Base-by-base conservation (phyloP, 2,888 invertebrate genomes). In the Tipula confusa region DNA sequence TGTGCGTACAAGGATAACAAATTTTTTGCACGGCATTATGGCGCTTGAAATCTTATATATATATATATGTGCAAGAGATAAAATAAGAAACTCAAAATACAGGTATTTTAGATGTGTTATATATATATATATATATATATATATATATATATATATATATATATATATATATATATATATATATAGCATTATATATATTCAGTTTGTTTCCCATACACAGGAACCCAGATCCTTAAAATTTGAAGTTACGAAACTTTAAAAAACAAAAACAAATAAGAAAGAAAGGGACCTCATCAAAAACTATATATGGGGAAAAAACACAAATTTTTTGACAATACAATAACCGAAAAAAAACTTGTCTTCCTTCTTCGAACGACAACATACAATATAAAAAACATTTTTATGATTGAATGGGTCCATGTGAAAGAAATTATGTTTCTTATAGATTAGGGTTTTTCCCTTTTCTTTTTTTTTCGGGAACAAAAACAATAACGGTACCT, bases 301-400 rank as follows among this genome's bases (percentile, higher is more conserved):
- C n/a, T n/a, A n/a, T 64, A 9, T 24, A 64, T 64, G 64, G 64
- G 64, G 64, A 24, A 64, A 64, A 43, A 64, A 43, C 15, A 43
- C 64, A 64, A 64, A 64, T 24, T 64, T n/a, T 64, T 64, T 64
- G 24, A 64, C 64, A 64, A 64, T 64, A 64, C 64, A 64, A 64
- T 64, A 64, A 64, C 64, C 64, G 24, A 64, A 64, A 48, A 43
- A 64, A 64, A 64, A 64, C 64, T 64, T 64, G 64, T 64, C 64
- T 64, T 64, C 64, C 64, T 64, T 64, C 64, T 64, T 64, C 64
- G 64, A 64, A 64, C 64, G 64, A 64, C n/a, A n/a, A n/a, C n/a
- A n/a, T n/a, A n/a, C n/a, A n/a, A n/a, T 64, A 64, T 5, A 36
- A 4, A 64, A 64, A 24, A 24, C 64, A 64, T 64, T 64, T 64